Evolutionary conservation across 2,888 invertebrate genomes (phyloP).

Genomic region (Ectemnius lituratus): DNA sequence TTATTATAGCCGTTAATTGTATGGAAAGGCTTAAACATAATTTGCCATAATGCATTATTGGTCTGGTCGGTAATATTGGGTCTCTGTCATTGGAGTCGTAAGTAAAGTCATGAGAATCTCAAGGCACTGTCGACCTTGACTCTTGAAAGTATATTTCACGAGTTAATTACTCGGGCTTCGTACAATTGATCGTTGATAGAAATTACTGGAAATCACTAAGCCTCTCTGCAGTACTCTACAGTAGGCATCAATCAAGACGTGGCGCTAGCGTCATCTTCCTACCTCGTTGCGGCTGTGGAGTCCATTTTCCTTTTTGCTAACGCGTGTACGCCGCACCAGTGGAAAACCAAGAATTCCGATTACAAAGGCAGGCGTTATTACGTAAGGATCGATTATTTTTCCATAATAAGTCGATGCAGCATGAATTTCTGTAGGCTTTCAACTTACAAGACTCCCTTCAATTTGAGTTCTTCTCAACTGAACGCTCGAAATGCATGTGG

Average conservation of each 20-base stretch:
- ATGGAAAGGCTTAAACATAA: too few species aligned
- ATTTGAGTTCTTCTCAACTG: background rate
- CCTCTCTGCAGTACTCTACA: too few species aligned
- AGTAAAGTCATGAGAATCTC: too few species aligned
- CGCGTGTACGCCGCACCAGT: conserved; percentile 49
- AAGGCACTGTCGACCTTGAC: too few species aligned
- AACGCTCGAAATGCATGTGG: background rate
- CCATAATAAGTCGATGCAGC: conserved; percentile 10
- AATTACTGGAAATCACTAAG: too few species aligned
- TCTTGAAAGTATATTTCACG: too few species aligned
- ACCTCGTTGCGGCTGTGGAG: background rate
- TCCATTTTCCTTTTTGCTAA: conserved; percentile 49
- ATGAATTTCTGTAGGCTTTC: background rate
- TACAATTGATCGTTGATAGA: too few species aligned
- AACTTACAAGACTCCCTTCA: background rate
- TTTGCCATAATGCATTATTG: too few species aligned
- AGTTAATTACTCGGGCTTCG: too few species aligned
- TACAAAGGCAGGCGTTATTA: conserved; percentile 53
- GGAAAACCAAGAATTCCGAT: conserved; percentile 45
- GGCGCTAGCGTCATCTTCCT: conserved; percentile 26
- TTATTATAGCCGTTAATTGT: too few species aligned
- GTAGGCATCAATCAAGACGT: background rate
- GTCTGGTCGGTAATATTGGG: too few species aligned
- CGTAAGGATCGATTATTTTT: conserved; percentile 54
- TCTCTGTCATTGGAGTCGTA: too few species aligned